Conservation (phyloP, 1,140 invertebrate genomes). For the Ylistrum balloti region DNA sequence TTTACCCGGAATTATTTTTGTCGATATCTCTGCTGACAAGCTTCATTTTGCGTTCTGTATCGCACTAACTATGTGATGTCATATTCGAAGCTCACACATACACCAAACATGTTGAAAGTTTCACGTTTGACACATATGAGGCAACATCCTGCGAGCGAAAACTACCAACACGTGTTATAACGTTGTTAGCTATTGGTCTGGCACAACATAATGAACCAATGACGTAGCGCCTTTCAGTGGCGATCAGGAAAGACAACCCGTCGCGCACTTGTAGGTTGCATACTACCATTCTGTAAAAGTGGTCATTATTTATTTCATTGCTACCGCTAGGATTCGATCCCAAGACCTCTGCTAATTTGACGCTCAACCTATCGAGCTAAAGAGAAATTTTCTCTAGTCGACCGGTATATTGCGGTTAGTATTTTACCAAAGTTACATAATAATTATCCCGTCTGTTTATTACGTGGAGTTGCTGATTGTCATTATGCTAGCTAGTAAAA, state of each 20-base stretch:
- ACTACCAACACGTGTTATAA: neutral
- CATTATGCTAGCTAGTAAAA: no score
- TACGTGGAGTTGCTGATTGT: no score
- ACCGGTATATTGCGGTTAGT: no score
- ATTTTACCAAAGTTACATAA: no score
- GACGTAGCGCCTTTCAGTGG: neutral
- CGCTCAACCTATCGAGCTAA: no score
- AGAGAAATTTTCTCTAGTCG: no score
- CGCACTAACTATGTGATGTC: conserved; percentile 7
- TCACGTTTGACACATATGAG: conserved; percentile 38
- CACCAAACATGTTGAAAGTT: conserved; percentile 15
- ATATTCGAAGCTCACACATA: conserved; percentile 12
- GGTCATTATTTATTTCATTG: no score
- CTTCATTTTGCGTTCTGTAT: neutral
- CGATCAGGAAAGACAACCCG: neutral
- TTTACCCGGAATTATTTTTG: conserved; percentile 3
- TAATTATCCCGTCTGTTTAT: no score
- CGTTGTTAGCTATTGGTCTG: neutral
- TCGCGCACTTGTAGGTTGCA: neutral
- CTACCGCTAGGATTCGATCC: no score
- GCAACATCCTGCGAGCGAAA: conserved; percentile 37
- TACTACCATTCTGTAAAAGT: no score
- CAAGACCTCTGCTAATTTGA: no score
- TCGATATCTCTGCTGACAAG: conserved; percentile 33
- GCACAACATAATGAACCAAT: neutral